A percentile compares a stretch with the other conserved stretches of the same genome.
These are phyloP conservation scores for Elysia chlorotica DNA, from an alignment of 1,140 invertebrate genomes.

Conservation along the genomic window DNA sequence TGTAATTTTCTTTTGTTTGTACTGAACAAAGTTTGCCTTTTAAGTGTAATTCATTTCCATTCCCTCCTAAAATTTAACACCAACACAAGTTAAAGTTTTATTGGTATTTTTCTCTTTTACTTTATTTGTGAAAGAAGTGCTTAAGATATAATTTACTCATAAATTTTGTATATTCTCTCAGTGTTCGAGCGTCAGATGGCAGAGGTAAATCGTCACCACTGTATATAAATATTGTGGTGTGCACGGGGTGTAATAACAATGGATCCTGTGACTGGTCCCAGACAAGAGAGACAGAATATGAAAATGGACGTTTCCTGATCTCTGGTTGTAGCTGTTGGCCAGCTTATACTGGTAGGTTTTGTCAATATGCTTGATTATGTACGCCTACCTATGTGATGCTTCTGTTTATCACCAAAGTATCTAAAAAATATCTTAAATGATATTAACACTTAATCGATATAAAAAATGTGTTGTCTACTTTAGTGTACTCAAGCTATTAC, in stretches of 20 bases:
- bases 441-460: not conserved
- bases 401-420: not conserved
- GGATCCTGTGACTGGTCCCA: not conserved
- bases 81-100: too few relatives aligned
- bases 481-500: not conserved
- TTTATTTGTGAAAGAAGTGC: too few relatives aligned
- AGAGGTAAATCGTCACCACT: not conserved
- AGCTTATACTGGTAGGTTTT: not conserved
- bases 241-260: not conserved
- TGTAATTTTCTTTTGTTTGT: too few relatives aligned
- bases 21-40: too few relatives aligned
- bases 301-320: not conserved
- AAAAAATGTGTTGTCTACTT: too few relatives aligned
- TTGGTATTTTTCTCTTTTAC: too few relatives aligned
- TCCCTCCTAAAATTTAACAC: too few relatives aligned
- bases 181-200: not conserved
- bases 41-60: too few relatives aligned
- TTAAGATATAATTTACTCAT: too few relatives aligned
- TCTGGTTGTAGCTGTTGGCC: not conserved
- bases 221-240: not conserved
- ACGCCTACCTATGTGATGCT: too few relatives aligned
- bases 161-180: too few relatives aligned
- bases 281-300: not conserved
- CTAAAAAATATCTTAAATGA: not conserved
- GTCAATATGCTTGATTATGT: too few relatives aligned